Evolutionary conservation across 2,888 invertebrate species (phyloP).

Genomic region (Rhogogaster chlorosoma): DNA sequence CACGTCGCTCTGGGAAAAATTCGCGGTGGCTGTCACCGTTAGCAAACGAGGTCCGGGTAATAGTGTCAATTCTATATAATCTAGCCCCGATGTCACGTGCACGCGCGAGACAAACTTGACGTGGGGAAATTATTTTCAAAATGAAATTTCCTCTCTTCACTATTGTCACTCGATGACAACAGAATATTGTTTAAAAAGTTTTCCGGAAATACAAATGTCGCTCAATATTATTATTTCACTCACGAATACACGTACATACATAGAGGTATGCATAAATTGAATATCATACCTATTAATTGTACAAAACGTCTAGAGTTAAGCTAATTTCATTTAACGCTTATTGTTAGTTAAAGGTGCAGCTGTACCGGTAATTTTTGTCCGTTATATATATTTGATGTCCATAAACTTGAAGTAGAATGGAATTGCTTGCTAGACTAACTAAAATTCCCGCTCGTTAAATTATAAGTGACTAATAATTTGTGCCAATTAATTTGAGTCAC

Average conservation of each 20-base stretch:
- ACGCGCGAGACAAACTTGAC: slow-evolving; percentile 24
- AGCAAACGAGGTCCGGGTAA: slow-evolving; percentile 26
- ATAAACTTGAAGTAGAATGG: not conserved
- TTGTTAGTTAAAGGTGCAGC: not conserved
- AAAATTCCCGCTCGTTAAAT: not conserved
- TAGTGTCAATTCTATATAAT: slow-evolving; percentile 36
- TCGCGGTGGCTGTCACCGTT: slow-evolving; percentile 25
- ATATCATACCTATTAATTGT: not conserved
- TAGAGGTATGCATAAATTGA: not conserved
- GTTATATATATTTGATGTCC: not conserved
- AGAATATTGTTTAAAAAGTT: not conserved
- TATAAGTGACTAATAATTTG: slow-evolving; percentile 41
- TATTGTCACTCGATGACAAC: not conserved
- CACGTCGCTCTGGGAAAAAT: slow-evolving; percentile 23
- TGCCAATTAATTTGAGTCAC: slow-evolving; percentile 36
- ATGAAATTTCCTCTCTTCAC: slow-evolving; percentile 17
- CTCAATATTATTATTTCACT: not conserved
- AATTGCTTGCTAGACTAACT: slow-evolving; percentile 2
- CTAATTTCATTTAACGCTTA: not conserved
- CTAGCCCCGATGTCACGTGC: slow-evolving; percentile 39
- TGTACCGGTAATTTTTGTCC: not conserved
- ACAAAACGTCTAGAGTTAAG: not conserved
- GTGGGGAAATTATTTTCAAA: slow-evolving; percentile 41
- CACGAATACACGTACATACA: not conserved
- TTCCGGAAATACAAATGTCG: not conserved